Evolutionary conservation across 2,113 vertebrate genomes (phyloP), one percentile per base, ranked within the genome.

Genomic region (Tupaia tana): DNA sequence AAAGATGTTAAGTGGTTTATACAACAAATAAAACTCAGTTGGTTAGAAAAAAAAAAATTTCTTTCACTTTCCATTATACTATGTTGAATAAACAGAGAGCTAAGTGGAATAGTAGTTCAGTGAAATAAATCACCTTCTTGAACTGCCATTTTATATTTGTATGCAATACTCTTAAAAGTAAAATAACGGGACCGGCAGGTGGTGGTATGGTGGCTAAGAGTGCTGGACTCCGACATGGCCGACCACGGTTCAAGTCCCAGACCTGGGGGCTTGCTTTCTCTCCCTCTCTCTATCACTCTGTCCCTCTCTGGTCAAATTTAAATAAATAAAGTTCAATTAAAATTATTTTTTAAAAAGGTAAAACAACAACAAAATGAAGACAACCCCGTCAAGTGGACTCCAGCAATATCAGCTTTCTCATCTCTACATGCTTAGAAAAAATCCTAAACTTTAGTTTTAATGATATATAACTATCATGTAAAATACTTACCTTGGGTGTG

Each of bases 401-500:
- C 79, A 92, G 25, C 19, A 93, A 15, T 24, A 77, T 59, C 24
- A 86, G 27, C 83, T 19, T 91, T 86, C 43, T 95, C 73, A 73
- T 77, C 24, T 96, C 79, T 19, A 71, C 4, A 75, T 31, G 3
- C 52, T 66, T 71, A 83, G 14, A 75, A 12, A 43, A 94, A 69
- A 86, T 22, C 1, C 63, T 77, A 90, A 64, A 74, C 6, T 34
- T 70, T n/a, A 73, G 59, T 10, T 89, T 86, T 56, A 86, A 64
- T 63, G 13, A 83, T 73, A 79, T 56, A 1, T 73, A 85, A 90
- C 27, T 79, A 69, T 6, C 29, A 52, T 20, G 34, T 29, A 91
- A 91, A 4, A 0, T 15, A 9, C 6, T 94, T 98, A 99, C 99
- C 98, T 99, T 99, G 94, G 98, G 95, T 61, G 99, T 98, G 97